Evolutionary conservation across 2,888 invertebrate species (phyloP), one percentile per base, ranked within the genome.

Genomic region (Macrosoma leucophasiata): DNA sequence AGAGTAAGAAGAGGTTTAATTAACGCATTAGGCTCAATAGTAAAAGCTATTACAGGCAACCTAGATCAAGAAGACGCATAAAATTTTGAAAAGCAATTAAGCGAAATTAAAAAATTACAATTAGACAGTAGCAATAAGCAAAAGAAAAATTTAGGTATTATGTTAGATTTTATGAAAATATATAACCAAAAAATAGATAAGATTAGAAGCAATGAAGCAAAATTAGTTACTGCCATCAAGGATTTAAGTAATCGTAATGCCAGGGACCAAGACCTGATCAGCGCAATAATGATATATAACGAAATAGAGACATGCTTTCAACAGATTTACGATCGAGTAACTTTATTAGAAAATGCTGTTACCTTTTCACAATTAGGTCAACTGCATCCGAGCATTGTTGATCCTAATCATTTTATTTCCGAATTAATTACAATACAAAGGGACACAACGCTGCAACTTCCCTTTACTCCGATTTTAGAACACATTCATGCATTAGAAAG

Each of bases 11-110:
- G 36, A 26, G 33, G 33, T 11, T 26, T 36, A 9, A 33, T 40
- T 5, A 26, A 36, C 19, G 30, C 28, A 9, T 8, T 36, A 33
- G 33, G 36, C 5, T 33, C 33, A 3, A 17, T 36, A 22, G 11
- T 37, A 18, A 34, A 41, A 24, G 18, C 35, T 3, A 40, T 40
- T 10, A 40, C 39, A 11, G 39, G 34, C 4, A 34, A 39, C 17
- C 13, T 39, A 12, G 34, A 39, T 13, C 27, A 39, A 13, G 18
- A 34, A 15, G 40, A 40, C 11, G 36, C 36, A 4, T 6, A 22
- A 11, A 21, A 13, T 3, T 35, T 36, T 19, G 35, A 39, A 29
- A 35, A 13, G 5, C 25, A 36, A 26, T 29, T 35, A 17, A 27
- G 23, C 5, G 19, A 30, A 26, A 15, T 33, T 18, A 29, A 21